Conservation (phyloP, 2,113 vertebrate genomes). For the Platichthys flesus region DNA sequence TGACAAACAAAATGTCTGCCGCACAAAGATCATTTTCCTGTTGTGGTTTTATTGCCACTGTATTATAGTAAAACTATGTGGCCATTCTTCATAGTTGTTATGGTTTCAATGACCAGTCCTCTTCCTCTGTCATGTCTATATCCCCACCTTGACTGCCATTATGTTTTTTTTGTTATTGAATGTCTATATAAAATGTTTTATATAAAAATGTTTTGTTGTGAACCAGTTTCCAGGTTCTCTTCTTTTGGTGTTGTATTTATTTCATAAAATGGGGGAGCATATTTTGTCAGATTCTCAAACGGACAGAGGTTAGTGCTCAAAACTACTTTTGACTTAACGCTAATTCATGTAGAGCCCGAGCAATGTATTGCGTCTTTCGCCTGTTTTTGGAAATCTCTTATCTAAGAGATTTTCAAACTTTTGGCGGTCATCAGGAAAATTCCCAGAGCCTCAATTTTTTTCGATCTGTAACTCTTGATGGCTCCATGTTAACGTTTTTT, state of each 20-base stretch:
- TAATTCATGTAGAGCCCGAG: too few species aligned
- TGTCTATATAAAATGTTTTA: slow-evolving; percentile 86
- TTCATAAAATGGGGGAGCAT: background rate
- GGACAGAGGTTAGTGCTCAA: too few species aligned
- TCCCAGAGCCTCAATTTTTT: background rate
- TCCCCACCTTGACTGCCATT: slow-evolving; percentile 76
- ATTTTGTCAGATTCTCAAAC: too few species aligned
- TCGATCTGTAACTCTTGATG: background rate
- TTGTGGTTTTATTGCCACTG: slow-evolving; percentile 70
- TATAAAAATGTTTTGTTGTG: slow-evolving; percentile 84
- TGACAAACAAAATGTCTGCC: slow-evolving; percentile 61
- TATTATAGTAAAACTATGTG: slow-evolving; percentile 79
- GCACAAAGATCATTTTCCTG: slow-evolving; percentile 58
- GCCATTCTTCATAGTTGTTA: slow-evolving; percentile 78
- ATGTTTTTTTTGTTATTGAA: slow-evolving; percentile 84
- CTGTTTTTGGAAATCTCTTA: too few species aligned
- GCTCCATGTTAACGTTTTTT: background rate
- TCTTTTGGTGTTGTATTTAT: slow-evolving; percentile 38
- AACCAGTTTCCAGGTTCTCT: slow-evolving; percentile 50
- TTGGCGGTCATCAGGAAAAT: background rate
- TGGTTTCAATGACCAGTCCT: slow-evolving; percentile 72
- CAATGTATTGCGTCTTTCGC: too few species aligned
- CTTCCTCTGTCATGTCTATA: slow-evolving; percentile 72
- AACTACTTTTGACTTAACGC: too few species aligned
- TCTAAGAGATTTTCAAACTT: too few species aligned